These are phyloP conservation scores for Sebastes variabilis DNA, from an alignment of 2,797 vertebrate species.

Conservation along the genomic window DNA sequence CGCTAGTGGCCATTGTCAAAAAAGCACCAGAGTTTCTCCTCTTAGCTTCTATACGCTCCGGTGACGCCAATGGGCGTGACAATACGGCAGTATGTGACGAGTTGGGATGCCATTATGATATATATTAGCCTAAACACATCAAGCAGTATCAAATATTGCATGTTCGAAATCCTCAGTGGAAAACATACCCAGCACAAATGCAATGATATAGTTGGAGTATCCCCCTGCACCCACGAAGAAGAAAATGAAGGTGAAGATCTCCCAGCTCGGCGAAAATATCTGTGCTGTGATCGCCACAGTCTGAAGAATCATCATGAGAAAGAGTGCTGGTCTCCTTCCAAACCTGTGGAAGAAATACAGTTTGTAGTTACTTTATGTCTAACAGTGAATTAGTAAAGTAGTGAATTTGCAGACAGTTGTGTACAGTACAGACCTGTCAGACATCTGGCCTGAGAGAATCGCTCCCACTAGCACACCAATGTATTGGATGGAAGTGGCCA, in stretches of 20 bases:
- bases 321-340: slow-evolving; percentile 88
- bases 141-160: neutral
- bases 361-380: neutral
- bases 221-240: slow-evolving; percentile 87
- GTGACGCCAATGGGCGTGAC: neutral
- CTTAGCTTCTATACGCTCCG: too few relatives aligned
- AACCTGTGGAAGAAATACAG: slow-evolving; percentile 71
- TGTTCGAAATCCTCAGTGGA: neutral
- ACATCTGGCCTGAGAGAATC: slow-evolving; percentile 63
- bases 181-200: neutral
- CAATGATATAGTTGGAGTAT: slow-evolving; percentile 86
- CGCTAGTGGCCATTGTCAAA: too few relatives aligned
- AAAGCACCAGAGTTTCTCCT: too few relatives aligned
- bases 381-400: neutral
- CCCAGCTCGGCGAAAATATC: slow-evolving; percentile 89
- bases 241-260: slow-evolving; percentile 87
- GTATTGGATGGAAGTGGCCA: slow-evolving; percentile 66
- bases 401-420: neutral
- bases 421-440: slow-evolving; percentile 59
- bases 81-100: too few relatives aligned
- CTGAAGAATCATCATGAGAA: slow-evolving; percentile 88
- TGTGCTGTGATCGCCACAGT: slow-evolving; percentile 85
- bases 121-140: neutral
- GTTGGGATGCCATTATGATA: neutral
- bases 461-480: slow-evolving; percentile 61